Evolutionary conservation across 2,113 vertebrate species (phyloP), one percentile per base, ranked within the genome.

Genomic region (Myocastor coypus): DNA sequence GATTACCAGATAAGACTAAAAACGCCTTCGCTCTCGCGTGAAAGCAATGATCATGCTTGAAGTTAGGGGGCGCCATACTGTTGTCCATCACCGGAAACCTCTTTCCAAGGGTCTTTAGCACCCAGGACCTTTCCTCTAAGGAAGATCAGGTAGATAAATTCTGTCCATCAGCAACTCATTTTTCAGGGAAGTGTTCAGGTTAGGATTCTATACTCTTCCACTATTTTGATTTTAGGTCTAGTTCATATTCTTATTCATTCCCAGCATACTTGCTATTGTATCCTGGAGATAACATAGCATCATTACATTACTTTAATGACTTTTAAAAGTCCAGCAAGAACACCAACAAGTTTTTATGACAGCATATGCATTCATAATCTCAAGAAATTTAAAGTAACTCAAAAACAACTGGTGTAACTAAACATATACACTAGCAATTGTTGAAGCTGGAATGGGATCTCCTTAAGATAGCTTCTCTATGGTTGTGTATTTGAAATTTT

Each of bases 51-150:
- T 40, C 80, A 83, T 17, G 55, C 68, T 87, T 96, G 88, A 86
- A 90, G 97, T 96, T 97, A 97, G 97, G 97, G 97, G 97, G 97
- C 95, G 69, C 95, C 90, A 94, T 91, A 59, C 80, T 55, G 92
- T 95, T 84, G 30, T 26, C 42, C 68, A 75, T 87, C 32, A 19
- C 3, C 78, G 50, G 42, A 59, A 93, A 81, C 2, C 6, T 28
- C 71, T 24, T 55, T 26, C 81, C 73, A 82, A 68, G 83, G 69
- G 81, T 87, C 69, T 78, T 94, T 42, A 90, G 69, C 91, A 89
- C 81, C 80, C 50, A 20, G 42, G 17, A 32, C 57, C 61, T 90
- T 40, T 42, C 85, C 68, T 61, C 52, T 59, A 94, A 82, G 75
- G 87, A 95, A 80, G 13, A 20, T 0, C 1, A 94, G 28, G 12